Evolutionary conservation across 2,888 invertebrate genomes (phyloP).

Genomic region (Chalcis sispes): DNA sequence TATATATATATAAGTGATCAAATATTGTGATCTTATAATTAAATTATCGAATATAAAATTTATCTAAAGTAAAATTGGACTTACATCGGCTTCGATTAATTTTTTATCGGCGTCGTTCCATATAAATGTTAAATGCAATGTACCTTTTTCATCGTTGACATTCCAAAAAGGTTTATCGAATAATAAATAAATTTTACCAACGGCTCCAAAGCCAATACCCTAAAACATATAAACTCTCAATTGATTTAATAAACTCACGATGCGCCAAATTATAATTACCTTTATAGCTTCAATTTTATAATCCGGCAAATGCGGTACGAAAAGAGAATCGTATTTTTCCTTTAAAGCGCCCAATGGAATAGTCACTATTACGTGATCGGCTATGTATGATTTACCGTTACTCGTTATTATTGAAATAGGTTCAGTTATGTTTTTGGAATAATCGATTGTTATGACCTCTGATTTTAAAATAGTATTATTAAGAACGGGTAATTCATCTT

Average conservation of each 20-base stretch:
- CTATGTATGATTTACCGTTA: constrained; percentile 78
- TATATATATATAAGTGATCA: not conserved
- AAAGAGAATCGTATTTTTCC: constrained; percentile 77
- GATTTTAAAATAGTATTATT: constrained; percentile 66
- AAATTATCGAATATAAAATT: no score
- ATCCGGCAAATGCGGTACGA: constrained; percentile 78
- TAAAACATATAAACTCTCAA: constrained; percentile 44
- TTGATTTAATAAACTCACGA: constrained; percentile 11
- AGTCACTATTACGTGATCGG: constrained; percentile 83
- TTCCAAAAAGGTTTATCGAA: constrained; percentile 83
- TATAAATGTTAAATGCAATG: constrained; percentile 62
- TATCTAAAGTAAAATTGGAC: not conserved
- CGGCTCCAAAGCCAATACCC: constrained; percentile 80
- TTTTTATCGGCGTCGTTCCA: constrained; percentile 78
- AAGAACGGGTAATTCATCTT: constrained; percentile 66
- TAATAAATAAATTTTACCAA: constrained; percentile 82
- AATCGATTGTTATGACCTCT: constrained; percentile 66
- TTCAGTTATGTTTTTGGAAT: constrained; percentile 52
- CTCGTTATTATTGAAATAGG: constrained; percentile 70
- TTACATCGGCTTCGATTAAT: constrained; percentile 15
- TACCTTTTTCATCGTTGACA: constrained; percentile 9
- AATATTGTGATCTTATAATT: not conserved
- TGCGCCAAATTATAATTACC: constrained; percentile 61
- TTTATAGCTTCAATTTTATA: constrained; percentile 79
- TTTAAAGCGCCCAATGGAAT: constrained; percentile 85